Conservation (phyloP, 2,113 vertebrate species). For the Capricornis sumatraensis region DNA sequence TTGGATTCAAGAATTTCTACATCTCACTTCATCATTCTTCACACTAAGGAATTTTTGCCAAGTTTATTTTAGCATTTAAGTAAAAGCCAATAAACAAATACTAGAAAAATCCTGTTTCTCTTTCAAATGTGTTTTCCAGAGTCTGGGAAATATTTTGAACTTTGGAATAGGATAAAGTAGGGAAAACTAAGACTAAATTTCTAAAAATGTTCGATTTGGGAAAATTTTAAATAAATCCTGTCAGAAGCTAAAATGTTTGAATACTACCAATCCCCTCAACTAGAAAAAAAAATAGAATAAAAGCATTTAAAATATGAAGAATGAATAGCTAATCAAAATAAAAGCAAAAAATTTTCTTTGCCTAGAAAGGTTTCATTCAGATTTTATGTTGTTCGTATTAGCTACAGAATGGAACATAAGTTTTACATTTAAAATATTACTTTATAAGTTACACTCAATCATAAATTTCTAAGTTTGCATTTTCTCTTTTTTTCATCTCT, state of each 20-base stretch:
- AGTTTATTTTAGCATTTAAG: slow-evolving; percentile 38
- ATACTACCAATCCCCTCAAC: not conserved
- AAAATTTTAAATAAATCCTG: not conserved
- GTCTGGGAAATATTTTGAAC: slow-evolving; percentile 37
- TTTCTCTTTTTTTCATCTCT: not conserved
- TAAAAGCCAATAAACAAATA: slow-evolving; percentile 23
- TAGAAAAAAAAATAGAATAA: not conserved
- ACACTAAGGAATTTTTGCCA: not conserved
- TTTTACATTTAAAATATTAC: not conserved
- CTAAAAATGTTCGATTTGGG: not conserved
- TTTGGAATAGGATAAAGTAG: not conserved
- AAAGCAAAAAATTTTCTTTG: not conserved
- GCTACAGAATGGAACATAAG: not conserved
- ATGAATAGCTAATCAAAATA: not conserved
- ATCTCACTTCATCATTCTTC: not conserved
- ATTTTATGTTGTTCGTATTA: not conserved
- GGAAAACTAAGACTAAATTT: not conserved
- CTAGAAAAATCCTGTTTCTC: not conserved
- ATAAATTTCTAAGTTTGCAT: not conserved
- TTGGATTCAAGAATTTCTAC: not conserved
- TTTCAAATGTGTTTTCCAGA: slow-evolving; percentile 13
- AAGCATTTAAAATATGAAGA: slow-evolving; percentile 5
- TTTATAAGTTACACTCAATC: not conserved
- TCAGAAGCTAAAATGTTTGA: not conserved
- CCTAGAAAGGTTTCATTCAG: not conserved